Percentiles rank a stretch among this genome's conserved stretches.
phyloP scores from a whole-genome alignment of 2,797 vertebrate genomes.

The Microhierax caerulescens region DNA sequence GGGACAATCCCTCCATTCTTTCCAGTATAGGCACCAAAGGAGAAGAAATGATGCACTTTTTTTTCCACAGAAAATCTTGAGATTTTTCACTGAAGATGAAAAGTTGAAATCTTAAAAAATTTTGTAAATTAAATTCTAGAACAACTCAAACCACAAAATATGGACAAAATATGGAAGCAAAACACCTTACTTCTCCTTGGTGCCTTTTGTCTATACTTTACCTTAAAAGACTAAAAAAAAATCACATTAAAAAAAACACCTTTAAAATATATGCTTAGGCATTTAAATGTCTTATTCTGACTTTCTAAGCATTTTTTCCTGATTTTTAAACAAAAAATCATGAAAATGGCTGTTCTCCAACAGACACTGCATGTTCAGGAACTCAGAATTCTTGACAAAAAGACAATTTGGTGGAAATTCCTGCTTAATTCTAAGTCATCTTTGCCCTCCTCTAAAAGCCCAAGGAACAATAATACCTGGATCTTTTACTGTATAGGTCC shows the following conservation, averaged over 20 bases:
- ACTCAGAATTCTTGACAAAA: background rate
- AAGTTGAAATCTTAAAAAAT: background rate
- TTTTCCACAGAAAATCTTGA: background rate
- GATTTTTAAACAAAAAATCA: background rate
- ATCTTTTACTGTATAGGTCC: background rate
- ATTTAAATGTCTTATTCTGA: background rate
- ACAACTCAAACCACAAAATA: background rate
- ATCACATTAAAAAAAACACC: background rate
- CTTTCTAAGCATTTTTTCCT: background rate
- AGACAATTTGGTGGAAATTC: background rate
- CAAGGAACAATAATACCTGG: background rate
- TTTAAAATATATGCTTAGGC: background rate
- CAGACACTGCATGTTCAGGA: background rate
- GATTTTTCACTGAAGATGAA: background rate
- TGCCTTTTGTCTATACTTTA: background rate
- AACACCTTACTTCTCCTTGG: background rate
- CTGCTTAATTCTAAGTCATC: background rate
- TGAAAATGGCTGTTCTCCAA: background rate
- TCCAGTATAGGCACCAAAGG: background rate
- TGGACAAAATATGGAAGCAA: background rate
- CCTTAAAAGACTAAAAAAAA: background rate
- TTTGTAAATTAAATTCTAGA: background rate
- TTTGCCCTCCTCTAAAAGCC: background rate
- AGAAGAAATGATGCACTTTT: background rate
- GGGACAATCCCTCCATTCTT: background rate